Percentiles rank a stretch among this genome's conserved stretches.
phyloP scores from a whole-genome alignment of 2,888 invertebrate genomes.

The Hirtodrosophila cameraria region DNA sequence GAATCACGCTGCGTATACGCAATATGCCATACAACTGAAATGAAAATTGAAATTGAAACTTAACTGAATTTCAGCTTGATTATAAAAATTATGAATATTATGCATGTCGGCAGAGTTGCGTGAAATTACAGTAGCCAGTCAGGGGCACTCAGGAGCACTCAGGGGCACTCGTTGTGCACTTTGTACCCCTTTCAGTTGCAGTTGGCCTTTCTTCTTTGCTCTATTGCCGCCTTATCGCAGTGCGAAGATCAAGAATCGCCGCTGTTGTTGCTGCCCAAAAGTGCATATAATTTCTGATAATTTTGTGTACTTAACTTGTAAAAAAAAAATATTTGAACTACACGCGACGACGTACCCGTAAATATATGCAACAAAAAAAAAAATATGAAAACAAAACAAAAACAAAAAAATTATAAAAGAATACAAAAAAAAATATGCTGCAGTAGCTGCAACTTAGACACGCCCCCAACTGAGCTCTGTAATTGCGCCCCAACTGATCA shows the following conservation, averaged over 20 bases:
- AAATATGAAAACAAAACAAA: conserved; percentile 5
- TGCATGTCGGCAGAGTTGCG: conserved; percentile 72
- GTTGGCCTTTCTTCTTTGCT: conserved; percentile 12
- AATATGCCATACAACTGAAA: conserved; percentile 20
- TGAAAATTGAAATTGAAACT: conserved; percentile 14
- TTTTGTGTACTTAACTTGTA: conserved; percentile 76
- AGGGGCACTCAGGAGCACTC: no score
- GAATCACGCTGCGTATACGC: conserved; percentile 38
- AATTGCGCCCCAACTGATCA: conserved; percentile 78
- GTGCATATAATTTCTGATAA: conserved; percentile 77
- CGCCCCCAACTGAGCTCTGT: conserved; percentile 59
- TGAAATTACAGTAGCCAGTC: conserved; percentile 64
- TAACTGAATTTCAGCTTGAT: background rate
- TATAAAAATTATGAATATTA: conserved; percentile 62
- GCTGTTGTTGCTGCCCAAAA: conserved; percentile 54
- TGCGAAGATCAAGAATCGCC: conserved; percentile 45
- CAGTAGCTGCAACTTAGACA: conserved; percentile 45
- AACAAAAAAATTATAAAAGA: conserved; percentile 35
- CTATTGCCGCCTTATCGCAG: conserved; percentile 41
- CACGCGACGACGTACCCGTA: conserved; percentile 33
- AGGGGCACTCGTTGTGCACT: conserved; percentile 17
- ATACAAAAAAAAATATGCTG: conserved; percentile 20
- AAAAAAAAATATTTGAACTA: conserved; percentile 40
- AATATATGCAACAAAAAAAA: conserved; percentile 38
- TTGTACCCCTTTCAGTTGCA: background rate